Conservation (phyloP, 2,888 invertebrate species). For the Masnerella sp. region DNA sequence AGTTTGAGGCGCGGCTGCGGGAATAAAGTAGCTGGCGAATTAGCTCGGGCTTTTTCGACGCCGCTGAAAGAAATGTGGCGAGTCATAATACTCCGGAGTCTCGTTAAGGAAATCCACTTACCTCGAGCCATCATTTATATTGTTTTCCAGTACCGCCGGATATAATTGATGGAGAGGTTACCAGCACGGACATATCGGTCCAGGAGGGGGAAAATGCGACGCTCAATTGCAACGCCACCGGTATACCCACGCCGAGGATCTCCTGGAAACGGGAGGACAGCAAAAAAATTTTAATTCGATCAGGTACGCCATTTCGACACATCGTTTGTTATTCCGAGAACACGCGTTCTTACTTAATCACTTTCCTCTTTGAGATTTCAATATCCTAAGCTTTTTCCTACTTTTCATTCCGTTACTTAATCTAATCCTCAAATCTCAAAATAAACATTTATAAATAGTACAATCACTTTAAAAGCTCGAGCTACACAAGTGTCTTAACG, state of each 20-base stretch:
- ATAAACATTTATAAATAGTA: too few species aligned
- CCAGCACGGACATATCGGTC: constrained; percentile 81
- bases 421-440: too few species aligned
- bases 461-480: too few species aligned
- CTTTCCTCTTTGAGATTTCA: too few species aligned
- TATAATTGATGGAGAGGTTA: constrained; percentile 80
- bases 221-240: constrained; percentile 80
- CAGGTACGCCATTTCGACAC: constrained; percentile 19
- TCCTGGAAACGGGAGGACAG: constrained; percentile 82
- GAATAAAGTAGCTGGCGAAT: constrained; percentile 45
- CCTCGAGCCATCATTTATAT: constrained; percentile 48
- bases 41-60: constrained; percentile 38
- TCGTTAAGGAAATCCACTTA: constrained; percentile 54
- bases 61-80: constrained; percentile 42
- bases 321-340: neutral
- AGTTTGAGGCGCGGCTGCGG: constrained; percentile 19
- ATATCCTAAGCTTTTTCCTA: too few species aligned
- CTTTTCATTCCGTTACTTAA: too few species aligned
- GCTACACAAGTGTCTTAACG: too few species aligned
- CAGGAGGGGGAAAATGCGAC: constrained; percentile 82
- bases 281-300: constrained; percentile 79
- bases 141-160: constrained; percentile 81
- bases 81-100: constrained; percentile 49
- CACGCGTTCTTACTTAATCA: too few species aligned
- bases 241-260: constrained; percentile 81